Evolutionary conservation across 2,797 vertebrate species (phyloP).

Genomic region (Thripadectes ignobilis): DNA sequence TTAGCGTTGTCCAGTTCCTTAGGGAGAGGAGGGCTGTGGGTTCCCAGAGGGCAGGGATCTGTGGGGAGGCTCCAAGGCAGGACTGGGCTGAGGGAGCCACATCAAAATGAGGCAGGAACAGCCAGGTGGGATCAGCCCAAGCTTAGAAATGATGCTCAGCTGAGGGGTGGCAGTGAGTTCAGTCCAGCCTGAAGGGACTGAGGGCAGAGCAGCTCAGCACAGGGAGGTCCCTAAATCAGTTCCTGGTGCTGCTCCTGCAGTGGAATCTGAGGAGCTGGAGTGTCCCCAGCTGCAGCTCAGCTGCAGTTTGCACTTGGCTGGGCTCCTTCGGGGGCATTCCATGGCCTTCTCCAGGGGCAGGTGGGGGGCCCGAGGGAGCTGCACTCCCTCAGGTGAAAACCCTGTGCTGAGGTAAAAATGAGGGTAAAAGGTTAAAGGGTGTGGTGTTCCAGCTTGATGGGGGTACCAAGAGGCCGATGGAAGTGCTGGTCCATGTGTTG

Average conservation of each 20-base stretch:
- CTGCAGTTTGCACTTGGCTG: neutral
- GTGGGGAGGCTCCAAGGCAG: neutral
- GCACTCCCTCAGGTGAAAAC: neutral
- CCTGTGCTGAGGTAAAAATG: neutral
- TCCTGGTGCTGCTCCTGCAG: neutral
- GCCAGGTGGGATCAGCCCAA: accelerated
- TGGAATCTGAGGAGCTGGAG: neutral
- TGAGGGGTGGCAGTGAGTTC: neutral
- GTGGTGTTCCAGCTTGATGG: neutral
- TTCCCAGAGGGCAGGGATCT: neutral
- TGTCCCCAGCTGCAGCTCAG: neutral
- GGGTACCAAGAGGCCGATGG: neutral
- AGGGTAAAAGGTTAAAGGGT: neutral
- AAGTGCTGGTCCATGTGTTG: neutral
- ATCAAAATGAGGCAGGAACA: neutral
- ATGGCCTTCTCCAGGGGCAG: neutral
- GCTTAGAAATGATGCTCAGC: neutral
- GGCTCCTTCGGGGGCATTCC: neutral
- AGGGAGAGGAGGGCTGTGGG: neutral
- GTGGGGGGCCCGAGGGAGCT: neutral
- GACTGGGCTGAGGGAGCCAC: accelerated
- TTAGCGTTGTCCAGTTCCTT: neutral
- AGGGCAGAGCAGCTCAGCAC: neutral
- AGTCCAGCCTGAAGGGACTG: neutral
- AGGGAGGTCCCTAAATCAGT: neutral